Conservation (phyloP, 2,888 invertebrate species). For the Melinopterus prodromus region DNA sequence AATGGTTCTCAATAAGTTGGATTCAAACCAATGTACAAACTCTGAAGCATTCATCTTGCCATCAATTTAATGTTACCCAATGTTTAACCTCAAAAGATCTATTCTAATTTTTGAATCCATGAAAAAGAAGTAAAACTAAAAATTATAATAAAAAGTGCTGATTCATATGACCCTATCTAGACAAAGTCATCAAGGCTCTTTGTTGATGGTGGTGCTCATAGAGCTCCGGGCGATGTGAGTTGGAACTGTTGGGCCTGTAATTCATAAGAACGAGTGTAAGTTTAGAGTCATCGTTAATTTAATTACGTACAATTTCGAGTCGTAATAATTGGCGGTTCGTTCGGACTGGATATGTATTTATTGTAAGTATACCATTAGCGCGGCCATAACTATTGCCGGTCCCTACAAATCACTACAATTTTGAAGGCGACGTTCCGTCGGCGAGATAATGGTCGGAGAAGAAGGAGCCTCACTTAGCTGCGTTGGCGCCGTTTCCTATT, state of each 20-base stretch:
- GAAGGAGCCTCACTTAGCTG: constrained; percentile 36
- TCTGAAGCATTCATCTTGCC: too few relatives aligned
- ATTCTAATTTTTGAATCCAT: too few relatives aligned
- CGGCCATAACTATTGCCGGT: constrained; percentile 51
- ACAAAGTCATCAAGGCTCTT: too few relatives aligned
- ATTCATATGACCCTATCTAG: too few relatives aligned
- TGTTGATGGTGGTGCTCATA: not conserved
- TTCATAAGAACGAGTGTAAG: constrained; percentile 15
- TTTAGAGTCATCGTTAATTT: constrained; percentile 52
- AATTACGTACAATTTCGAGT: constrained; percentile 58
- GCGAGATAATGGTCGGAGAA: constrained; percentile 50
- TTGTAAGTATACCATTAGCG: constrained; percentile 59
- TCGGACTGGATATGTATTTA: constrained; percentile 55
- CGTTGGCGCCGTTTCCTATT: constrained; percentile 48
- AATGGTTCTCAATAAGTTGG: too few relatives aligned
- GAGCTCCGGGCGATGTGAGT: not conserved
- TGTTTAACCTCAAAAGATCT: too few relatives aligned
- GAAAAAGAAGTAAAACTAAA: too few relatives aligned
- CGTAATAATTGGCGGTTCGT: constrained; percentile 54
- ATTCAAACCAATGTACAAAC: too few relatives aligned
- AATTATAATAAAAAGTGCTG: too few relatives aligned
- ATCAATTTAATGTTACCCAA: too few relatives aligned
- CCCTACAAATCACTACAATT: constrained; percentile 58
- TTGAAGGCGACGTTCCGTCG: constrained; percentile 57
- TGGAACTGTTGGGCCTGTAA: not conserved